Evolutionary conservation across 2,797 vertebrate genomes (phyloP).

Genomic region (Heteromormyrus szaboi): DNA sequence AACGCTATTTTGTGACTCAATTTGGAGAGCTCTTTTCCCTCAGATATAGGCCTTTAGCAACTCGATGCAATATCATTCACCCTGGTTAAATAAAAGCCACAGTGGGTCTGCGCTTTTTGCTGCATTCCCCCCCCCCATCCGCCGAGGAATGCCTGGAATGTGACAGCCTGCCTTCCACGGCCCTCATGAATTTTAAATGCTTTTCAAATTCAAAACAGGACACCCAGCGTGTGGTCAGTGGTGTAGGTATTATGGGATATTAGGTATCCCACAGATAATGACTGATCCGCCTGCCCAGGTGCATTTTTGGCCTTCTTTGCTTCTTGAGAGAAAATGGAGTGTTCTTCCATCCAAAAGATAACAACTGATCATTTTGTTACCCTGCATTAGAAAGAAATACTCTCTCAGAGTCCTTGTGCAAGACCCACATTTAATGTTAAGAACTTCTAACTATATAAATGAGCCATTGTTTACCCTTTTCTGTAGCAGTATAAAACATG

Average conservation of each 20-base stretch:
- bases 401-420: conserved; percentile 47
- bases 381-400: conserved; percentile 45
- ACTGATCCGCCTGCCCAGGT: conserved; percentile 66
- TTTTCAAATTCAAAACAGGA: conserved; percentile 80
- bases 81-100: conserved; percentile 67
- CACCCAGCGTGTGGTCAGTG: conserved; percentile 66
- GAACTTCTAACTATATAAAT: not conserved
- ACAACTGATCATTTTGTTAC: conserved; percentile 56
- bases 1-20: conserved; percentile 70
- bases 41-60: conserved; percentile 76
- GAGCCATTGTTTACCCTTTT: not conserved
- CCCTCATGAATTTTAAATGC: conserved; percentile 92
- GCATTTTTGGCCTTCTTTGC: conserved; percentile 67
- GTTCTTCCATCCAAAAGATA: conserved; percentile 47
- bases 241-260: conserved; percentile 63
- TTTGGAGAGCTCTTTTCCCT: conserved; percentile 67
- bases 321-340: conserved; percentile 55
- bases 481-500: not conserved
- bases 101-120: conserved; percentile 70
- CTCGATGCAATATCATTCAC: conserved; percentile 82
- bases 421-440: conserved; percentile 46
- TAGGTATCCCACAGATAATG: conserved; percentile 78
- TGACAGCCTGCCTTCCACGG: conserved; percentile 68
- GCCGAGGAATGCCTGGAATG: conserved; percentile 84
- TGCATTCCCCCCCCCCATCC: conserved; percentile 55